These are phyloP conservation scores for Sweltsa coloradensis DNA, from an alignment of 1,140 invertebrate genomes.

Conservation along the genomic window DNA sequence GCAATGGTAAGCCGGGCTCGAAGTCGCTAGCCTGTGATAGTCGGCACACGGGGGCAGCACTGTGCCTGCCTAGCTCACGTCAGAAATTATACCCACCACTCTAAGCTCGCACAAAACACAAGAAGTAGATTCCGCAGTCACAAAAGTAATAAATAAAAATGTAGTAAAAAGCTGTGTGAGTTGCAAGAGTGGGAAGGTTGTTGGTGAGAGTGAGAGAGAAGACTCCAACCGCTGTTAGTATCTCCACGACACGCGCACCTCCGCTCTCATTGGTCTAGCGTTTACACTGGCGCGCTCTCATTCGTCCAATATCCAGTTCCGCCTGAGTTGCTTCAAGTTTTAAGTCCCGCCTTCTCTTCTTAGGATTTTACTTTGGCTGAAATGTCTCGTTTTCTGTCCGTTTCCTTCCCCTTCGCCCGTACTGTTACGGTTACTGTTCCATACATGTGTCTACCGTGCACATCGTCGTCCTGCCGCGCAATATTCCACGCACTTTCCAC, in stretches of 20 bases:
- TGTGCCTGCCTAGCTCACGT: too few relatives aligned
- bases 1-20: too few relatives aligned
- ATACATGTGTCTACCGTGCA: too few relatives aligned
- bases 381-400: not conserved
- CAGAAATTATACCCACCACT: too few relatives aligned
- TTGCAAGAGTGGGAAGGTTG: not conserved
- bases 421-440: too few relatives aligned
- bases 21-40: too few relatives aligned
- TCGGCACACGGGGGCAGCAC: too few relatives aligned
- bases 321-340: slow-evolving; percentile 9
- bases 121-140: slow-evolving; percentile 7
- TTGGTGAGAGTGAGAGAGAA: not conserved
- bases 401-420: not conserved
- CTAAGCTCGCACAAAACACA: too few relatives aligned
- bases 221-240: slow-evolving; percentile 10
- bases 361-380: slow-evolving; percentile 4
- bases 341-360: slow-evolving; percentile 2
- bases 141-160: slow-evolving; percentile 12
- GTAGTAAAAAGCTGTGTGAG: not conserved
- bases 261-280: slow-evolving; percentile 7
- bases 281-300: slow-evolving; percentile 1
- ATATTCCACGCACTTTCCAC: too few relatives aligned
- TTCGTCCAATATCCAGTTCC: slow-evolving; percentile 9
- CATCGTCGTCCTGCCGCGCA: too few relatives aligned
- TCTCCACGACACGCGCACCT: slow-evolving; percentile 10